Evolutionary conservation across 2,113 vertebrate genomes (phyloP).

Genomic region (Emberiza fucata): DNA sequence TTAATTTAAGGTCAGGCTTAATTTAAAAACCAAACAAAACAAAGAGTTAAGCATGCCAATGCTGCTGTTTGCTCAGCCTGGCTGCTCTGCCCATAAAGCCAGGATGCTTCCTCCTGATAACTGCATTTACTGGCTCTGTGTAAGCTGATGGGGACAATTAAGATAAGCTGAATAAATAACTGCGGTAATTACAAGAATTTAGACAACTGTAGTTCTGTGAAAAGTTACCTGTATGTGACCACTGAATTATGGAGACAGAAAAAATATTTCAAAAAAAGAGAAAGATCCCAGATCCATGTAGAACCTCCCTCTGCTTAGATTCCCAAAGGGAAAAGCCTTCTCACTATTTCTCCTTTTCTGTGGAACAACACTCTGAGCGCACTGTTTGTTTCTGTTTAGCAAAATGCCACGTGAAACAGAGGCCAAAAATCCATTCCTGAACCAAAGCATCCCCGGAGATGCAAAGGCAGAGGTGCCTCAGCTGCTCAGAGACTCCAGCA

Average conservation of each 20-base stretch:
- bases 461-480: neutral
- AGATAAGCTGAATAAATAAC: constrained; percentile 32
- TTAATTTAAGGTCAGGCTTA: neutral
- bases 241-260: neutral
- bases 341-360: neutral
- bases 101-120: neutral
- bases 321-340: neutral
- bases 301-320: neutral
- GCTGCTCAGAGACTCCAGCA: neutral
- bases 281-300: neutral
- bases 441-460: neutral
- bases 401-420: neutral
- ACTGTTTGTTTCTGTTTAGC: neutral
- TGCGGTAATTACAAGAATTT: neutral
- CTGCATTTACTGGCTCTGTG: neutral
- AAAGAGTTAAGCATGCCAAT: neutral
- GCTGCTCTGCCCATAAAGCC: neutral
- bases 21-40: constrained; percentile 33
- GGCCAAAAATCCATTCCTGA: neutral
- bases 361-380: neutral
- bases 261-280: too few relatives aligned
- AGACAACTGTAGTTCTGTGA: neutral
- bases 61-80: neutral
- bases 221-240: neutral
- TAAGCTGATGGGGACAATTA: constrained; percentile 21